A percentile compares a stretch with the other conserved stretches of the same genome.
Conservation (phyloP, 1,140 invertebrate species). For the Wasmannia auropunctata region DNA sequence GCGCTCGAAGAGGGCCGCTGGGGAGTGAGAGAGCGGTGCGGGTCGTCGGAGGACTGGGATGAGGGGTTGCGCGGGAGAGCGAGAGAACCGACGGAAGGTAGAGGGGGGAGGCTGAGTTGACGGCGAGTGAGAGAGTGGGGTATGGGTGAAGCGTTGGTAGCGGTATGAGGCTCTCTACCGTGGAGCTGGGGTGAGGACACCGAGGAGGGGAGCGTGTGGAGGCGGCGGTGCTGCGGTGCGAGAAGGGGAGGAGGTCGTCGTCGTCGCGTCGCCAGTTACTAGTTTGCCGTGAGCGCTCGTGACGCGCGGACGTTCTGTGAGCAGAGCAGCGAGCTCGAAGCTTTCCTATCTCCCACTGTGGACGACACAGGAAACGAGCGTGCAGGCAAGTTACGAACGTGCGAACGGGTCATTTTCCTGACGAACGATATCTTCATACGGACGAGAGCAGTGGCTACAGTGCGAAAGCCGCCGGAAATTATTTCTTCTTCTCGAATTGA, state of each 20-base stretch:
- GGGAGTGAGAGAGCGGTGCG: conserved; percentile 70
- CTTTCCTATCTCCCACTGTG: conserved; percentile 41
- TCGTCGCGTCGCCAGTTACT: conserved; percentile 82
- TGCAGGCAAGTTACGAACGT: background rate
- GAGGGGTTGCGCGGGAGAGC: conserved; percentile 64
- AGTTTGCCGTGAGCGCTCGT: conserved; percentile 84
- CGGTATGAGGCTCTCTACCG: conserved; percentile 63
- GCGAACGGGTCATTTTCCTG: background rate
- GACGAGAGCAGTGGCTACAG: background rate
- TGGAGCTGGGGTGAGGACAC: conserved; percentile 63
- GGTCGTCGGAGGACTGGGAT: conserved; percentile 65
- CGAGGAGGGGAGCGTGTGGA: conserved; percentile 59
- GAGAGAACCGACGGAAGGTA: conserved; percentile 42
- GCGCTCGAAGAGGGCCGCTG: conserved; percentile 70
- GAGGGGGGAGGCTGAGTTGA: conserved; percentile 40
- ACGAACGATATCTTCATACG: background rate
- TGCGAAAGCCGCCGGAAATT: background rate
- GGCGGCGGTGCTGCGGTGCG: conserved; percentile 77
- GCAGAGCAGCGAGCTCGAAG: conserved; percentile 48
- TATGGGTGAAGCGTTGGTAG: conserved; percentile 67
- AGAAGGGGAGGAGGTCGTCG: conserved; percentile 79
- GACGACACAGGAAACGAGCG: conserved; percentile 36
- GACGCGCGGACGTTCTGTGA: conserved; percentile 79
- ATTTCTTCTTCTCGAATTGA: background rate
- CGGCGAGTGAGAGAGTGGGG: conserved; percentile 60